Evolutionary conservation across 1,140 invertebrate species (phyloP).

Genomic region (Tetramorium simillimum): DNA sequence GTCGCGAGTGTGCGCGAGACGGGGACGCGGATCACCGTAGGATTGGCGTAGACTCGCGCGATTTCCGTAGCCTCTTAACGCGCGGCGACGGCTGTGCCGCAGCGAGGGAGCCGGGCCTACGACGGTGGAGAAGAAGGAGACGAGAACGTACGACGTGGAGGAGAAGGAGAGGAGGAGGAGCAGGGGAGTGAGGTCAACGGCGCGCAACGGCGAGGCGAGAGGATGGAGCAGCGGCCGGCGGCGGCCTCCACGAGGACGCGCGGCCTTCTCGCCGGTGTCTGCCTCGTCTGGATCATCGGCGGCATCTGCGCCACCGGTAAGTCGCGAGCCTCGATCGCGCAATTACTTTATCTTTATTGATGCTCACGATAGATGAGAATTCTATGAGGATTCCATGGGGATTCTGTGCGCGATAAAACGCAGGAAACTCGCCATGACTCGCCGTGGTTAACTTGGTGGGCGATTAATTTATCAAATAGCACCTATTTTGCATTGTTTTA

Average conservation of each 20-base stretch:
- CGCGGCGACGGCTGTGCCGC: neutral
- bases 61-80: neutral
- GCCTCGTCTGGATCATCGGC: slow-evolving; percentile 65
- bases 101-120: neutral
- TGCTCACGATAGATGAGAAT: neutral
- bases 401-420: too few species aligned
- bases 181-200: slow-evolving; percentile 38
- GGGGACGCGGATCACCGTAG: slow-evolving; percentile 17
- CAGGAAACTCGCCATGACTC: too few species aligned
- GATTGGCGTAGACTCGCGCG: slow-evolving; percentile 12
- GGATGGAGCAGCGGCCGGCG: slow-evolving; percentile 60
- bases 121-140: neutral
- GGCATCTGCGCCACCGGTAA: slow-evolving; percentile 71
- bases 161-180: neutral
- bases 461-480: too few species aligned
- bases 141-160: neutral
- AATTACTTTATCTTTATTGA: neutral
- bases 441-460: too few species aligned
- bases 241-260: slow-evolving; percentile 66
- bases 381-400: neutral
- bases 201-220: slow-evolving; percentile 46
- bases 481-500: neutral
- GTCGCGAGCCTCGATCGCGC: slow-evolving; percentile 30
- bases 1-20: slow-evolving; percentile 12
- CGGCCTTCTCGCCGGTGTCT: slow-evolving; percentile 66